Percentiles rank a stretch among this genome's conserved stretches.
Evolutionary conservation across 1,140 invertebrate species (phyloP).

Genomic region (Drosophila suzukii): DNA sequence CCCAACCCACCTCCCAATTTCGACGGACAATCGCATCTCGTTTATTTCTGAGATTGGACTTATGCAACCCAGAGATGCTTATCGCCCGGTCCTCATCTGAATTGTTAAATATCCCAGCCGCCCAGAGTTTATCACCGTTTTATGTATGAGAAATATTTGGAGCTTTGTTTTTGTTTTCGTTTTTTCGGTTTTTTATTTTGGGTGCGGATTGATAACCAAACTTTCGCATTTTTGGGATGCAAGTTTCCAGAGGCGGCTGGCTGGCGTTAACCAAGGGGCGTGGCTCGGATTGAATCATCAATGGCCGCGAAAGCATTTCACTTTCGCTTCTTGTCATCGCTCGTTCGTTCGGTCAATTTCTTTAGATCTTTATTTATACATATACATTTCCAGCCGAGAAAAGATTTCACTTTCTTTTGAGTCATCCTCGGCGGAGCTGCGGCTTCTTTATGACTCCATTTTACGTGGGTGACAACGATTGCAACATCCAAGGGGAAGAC

Average conservation of each 20-base stretch:
- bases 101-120: slow-evolving; percentile 33
- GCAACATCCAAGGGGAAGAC: slow-evolving; percentile 57
- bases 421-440: slow-evolving; percentile 54
- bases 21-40: slow-evolving; percentile 11
- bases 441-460: slow-evolving; percentile 44
- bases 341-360: slow-evolving; percentile 32
- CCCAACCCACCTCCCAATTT: not conserved
- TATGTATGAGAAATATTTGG: slow-evolving; percentile 54
- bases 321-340: slow-evolving; percentile 54
- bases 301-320: slow-evolving; percentile 57
- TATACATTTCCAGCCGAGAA: not conserved
- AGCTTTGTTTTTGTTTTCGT: not conserved
- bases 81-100: slow-evolving; percentile 30
- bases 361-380: slow-evolving; percentile 24
- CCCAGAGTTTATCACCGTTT: slow-evolving; percentile 35
- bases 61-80: slow-evolving; percentile 41
- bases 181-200: not conserved
- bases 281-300: slow-evolving; percentile 55
- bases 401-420: slow-evolving; percentile 75
- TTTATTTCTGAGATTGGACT: slow-evolving; percentile 17
- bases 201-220: slow-evolving; percentile 50
- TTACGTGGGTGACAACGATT: slow-evolving; percentile 74
- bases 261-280: slow-evolving; percentile 24
- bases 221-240: slow-evolving; percentile 61
- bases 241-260: slow-evolving; percentile 7